Percentiles rank a stretch among this genome's conserved stretches.
These are phyloP conservation scores for Oryzias celebensis DNA, from an alignment of 2,113 vertebrate species.

Conservation along the genomic window DNA sequence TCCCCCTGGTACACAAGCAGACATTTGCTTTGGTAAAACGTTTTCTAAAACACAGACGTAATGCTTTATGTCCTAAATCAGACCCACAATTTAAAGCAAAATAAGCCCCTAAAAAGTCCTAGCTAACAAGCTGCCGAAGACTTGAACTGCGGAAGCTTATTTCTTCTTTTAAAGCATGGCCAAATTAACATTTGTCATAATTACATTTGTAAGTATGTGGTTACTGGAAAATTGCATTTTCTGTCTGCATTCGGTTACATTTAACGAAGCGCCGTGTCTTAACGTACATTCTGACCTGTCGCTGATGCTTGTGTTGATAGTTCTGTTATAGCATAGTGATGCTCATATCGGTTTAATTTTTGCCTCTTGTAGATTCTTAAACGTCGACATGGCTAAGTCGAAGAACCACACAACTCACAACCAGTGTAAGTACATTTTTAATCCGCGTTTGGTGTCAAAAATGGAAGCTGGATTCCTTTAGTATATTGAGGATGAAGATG, in stretches of 20 bases:
- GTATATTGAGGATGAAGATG: neutral
- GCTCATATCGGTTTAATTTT: neutral
- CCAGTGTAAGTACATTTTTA: slow-evolving; percentile 86
- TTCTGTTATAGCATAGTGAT: neutral
- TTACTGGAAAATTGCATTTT: too few species aligned
- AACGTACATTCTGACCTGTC: too few species aligned
- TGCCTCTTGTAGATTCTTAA: slow-evolving; percentile 40
- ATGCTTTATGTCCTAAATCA: slow-evolving; percentile 3
- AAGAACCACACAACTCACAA: slow-evolving; percentile 99
- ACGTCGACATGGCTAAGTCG: slow-evolving; percentile 90
- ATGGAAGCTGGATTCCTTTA: too few species aligned
- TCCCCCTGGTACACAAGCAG: neutral
- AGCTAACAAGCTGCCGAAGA: slow-evolving; percentile 5
- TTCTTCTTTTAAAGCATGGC: too few species aligned
- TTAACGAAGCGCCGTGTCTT: too few species aligned
- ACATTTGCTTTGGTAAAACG: neutral
- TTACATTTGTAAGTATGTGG: too few species aligned
- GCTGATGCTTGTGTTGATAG: too few species aligned
- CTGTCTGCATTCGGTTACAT: too few species aligned
- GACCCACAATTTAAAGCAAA: neutral
- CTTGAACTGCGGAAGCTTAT: neutral
- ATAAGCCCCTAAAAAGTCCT: neutral
- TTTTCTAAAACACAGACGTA: accelerated
- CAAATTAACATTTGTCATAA: too few species aligned
- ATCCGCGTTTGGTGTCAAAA: neutral